Percentiles rank a stretch among this genome's conserved stretches.
phyloP scores from a whole-genome alignment of 2,113 vertebrate species.

The Bubalus kerabau region DNA sequence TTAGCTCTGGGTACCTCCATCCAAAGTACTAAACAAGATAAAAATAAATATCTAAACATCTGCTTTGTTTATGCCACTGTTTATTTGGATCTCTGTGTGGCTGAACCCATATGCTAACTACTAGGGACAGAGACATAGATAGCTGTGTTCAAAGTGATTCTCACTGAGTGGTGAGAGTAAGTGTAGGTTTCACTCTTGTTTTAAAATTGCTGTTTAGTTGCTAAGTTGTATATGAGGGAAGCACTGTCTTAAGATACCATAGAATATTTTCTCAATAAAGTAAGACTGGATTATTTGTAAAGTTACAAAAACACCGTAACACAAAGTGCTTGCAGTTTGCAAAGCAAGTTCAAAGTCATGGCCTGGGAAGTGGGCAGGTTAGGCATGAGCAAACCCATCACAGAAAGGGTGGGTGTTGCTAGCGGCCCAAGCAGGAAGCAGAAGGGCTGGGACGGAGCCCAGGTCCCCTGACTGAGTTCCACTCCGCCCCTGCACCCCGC shows the following conservation, averaged over 20 bases:
- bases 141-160: neutral
- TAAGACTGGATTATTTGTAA: neutral
- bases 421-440: neutral
- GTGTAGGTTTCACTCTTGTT: neutral
- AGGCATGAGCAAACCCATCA: neutral
- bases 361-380: neutral
- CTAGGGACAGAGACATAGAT: neutral
- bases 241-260: neutral
- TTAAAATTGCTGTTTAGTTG: neutral
- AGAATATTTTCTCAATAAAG: neutral
- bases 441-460: neutral
- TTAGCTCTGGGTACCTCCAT: neutral
- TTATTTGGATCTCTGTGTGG: neutral
- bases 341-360: neutral
- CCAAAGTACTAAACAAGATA: neutral
- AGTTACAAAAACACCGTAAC: neutral
- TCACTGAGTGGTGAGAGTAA: neutral
- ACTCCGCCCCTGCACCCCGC: fast-evolving
- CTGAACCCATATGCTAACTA: neutral
- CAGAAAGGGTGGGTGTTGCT: neutral
- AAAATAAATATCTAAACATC: neutral
- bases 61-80: neutral
- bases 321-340: neutral
- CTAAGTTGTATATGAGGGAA: neutral
- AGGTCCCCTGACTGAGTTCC: fast-evolving